Conservation (phyloP, 2,888 invertebrate species). For the Venusia cambrica region DNA sequence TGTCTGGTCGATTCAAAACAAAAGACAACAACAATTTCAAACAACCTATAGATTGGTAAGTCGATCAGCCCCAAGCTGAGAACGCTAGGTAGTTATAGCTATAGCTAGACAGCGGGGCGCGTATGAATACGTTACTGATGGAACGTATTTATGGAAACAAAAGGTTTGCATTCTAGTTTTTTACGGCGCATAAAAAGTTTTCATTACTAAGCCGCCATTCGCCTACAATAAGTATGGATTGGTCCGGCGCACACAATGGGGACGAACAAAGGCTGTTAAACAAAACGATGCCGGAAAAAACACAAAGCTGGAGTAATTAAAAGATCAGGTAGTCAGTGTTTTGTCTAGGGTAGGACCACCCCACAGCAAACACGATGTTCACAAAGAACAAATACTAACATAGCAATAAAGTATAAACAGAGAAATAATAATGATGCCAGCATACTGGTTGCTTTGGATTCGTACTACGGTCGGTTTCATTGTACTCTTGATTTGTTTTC, state of each 20-base stretch:
- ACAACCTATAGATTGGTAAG: no score
- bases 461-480: no score
- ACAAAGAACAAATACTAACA: not conserved
- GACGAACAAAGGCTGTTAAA: slow-evolving; percentile 36
- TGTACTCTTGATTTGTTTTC: no score
- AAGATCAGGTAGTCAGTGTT: slow-evolving; percentile 57
- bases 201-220: slow-evolving; percentile 13
- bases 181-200: slow-evolving; percentile 9
- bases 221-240: slow-evolving; percentile 22
- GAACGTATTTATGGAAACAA: slow-evolving; percentile 2
- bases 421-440: no score
- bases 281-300: slow-evolving; percentile 39
- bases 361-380: slow-evolving; percentile 11
- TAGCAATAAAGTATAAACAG: no score
- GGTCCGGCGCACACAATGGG: slow-evolving; percentile 27
- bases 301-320: slow-evolving; percentile 53
- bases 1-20: no score
- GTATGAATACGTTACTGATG: slow-evolving; percentile 1
- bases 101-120: no score
- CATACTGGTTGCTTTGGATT: no score
- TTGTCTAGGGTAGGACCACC: slow-evolving; percentile 36
- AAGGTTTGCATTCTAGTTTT: slow-evolving; percentile 6
- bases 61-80: no score
- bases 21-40: no score
- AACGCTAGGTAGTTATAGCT: no score